Conservation (phyloP, 2,797 vertebrate species). For the Lagocephalus sceleratus region DNA sequence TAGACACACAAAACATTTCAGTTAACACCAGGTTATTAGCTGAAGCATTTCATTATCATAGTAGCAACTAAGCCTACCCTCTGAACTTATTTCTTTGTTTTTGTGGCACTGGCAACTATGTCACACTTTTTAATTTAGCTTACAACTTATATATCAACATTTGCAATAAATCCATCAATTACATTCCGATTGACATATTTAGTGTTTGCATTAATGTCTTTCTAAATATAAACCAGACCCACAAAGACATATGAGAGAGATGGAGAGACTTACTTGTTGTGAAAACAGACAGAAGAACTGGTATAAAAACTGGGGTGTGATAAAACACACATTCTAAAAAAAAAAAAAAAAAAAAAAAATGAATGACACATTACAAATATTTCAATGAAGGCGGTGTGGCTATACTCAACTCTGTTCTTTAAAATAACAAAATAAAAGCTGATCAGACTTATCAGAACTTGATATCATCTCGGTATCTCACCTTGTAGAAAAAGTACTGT, state of each 20-base stretch:
- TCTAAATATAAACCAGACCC: background rate
- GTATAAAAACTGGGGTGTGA: slow-evolving; percentile 99
- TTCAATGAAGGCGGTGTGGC: slow-evolving; percentile 6
- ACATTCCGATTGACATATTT: no score
- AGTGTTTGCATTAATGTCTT: slow-evolving; percentile 4
- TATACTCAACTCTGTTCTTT: background rate
- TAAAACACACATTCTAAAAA: slow-evolving; percentile 99
- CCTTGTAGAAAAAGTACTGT: slow-evolving; percentile 99
- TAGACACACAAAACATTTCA: slow-evolving; percentile 30
- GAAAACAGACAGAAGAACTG: slow-evolving; percentile 99
- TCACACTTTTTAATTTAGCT: no score
- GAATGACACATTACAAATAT: slow-evolving; percentile 42
- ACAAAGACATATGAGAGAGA: slow-evolving; percentile 15
- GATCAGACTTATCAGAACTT: no score
- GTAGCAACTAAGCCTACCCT: background rate
- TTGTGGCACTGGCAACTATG: no score
- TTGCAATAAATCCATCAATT: background rate
- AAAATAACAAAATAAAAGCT: background rate
- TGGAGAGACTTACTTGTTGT: slow-evolving; percentile 91
- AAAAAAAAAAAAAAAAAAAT: slow-evolving; percentile 81
- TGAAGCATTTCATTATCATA: background rate
- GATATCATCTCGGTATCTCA: slow-evolving; percentile 48
- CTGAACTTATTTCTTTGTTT: no score
- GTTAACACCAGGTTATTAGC: slow-evolving; percentile 22
- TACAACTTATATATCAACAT: background rate